phyloP scores from a whole-genome alignment of 2,888 invertebrate genomes.

The Helicoverpa assulta region DNA sequence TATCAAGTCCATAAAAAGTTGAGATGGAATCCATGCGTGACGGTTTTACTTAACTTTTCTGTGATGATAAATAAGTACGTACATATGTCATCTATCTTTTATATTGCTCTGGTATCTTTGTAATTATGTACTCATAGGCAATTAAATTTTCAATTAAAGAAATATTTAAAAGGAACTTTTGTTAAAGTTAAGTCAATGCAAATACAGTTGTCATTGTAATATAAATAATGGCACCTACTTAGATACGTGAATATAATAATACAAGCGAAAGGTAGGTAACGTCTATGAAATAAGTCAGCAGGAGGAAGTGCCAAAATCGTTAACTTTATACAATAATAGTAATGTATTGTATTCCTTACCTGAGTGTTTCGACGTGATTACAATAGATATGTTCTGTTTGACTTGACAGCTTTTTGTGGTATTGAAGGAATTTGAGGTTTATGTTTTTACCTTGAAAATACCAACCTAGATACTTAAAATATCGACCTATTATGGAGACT shows the following conservation, averaged over 20 bases:
- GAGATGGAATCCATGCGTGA: constrained; percentile 67
- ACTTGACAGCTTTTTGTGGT: background rate
- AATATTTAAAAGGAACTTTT: constrained; percentile 18
- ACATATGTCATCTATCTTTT: constrained; percentile 42
- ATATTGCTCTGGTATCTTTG: constrained; percentile 32
- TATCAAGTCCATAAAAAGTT: constrained; percentile 78
- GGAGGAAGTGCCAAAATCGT: constrained; percentile 67
- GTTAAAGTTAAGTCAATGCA: constrained; percentile 12
- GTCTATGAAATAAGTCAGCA: constrained; percentile 47
- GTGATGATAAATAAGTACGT: constrained; percentile 41
- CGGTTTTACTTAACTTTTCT: constrained; percentile 56
- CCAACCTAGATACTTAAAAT: no score
- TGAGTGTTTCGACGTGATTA: constrained; percentile 51
- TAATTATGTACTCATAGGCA: constrained; percentile 2
- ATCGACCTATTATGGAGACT: no score
- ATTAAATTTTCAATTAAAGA: constrained; percentile 5
- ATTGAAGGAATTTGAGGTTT: background rate
- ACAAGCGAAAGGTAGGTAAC: constrained; percentile 17
- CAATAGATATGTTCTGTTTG: constrained; percentile 22
- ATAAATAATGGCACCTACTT: background rate
- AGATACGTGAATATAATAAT: constrained; percentile 29
- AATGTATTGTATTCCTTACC: constrained; percentile 48
- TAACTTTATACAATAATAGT: constrained; percentile 59
- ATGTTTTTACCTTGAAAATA: background rate
- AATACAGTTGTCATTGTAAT: constrained; percentile 17